Conservation (phyloP, 1,140 invertebrate species). For the Trichogramma pretiosum region DNA sequence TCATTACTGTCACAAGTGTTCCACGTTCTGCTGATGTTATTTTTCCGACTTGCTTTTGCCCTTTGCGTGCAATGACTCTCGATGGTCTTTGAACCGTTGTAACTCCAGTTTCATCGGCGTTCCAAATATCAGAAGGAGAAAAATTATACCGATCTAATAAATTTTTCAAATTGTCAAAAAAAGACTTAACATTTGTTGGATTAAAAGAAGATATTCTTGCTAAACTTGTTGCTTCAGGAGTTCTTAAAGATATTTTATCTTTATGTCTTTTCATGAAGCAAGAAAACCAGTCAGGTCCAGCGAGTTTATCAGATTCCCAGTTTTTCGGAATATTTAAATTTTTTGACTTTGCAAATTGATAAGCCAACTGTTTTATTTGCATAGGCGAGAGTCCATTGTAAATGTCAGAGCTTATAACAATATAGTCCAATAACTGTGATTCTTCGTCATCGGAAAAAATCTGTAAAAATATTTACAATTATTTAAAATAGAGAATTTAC, state of each 20-base stretch:
- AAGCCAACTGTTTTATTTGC: slow-evolving; percentile 36
- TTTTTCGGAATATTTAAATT: background rate
- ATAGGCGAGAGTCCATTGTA: background rate
- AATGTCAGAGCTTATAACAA: background rate
- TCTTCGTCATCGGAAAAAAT: background rate
- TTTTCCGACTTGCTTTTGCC: slow-evolving; percentile 34
- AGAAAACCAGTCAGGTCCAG: slow-evolving; percentile 26
- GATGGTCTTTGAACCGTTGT: slow-evolving; percentile 39
- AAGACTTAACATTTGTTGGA: slow-evolving; percentile 20
- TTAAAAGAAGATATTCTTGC: slow-evolving; percentile 27
- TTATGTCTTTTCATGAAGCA: slow-evolving; percentile 23
- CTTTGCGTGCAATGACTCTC: slow-evolving; percentile 34
- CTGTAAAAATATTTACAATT: background rate
- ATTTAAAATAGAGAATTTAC: background rate
- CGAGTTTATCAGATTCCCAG: slow-evolving; percentile 9
- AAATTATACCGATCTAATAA: slow-evolving; percentile 17
- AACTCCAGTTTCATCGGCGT: slow-evolving; percentile 39
- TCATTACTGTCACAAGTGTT: slow-evolving; percentile 32
- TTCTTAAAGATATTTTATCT: slow-evolving; percentile 20
- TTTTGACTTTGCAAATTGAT: background rate
- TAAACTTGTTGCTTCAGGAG: slow-evolving; percentile 25
- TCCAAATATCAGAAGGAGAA: slow-evolving; percentile 29
- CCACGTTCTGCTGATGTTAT: slow-evolving; percentile 37
- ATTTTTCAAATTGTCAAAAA: slow-evolving; percentile 24
- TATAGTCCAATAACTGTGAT: background rate